Percentiles rank a stretch among this genome's conserved stretches.
Evolutionary conservation across 2,113 vertebrate species (phyloP).

Genomic region (Puffinus mauretanicus): DNA sequence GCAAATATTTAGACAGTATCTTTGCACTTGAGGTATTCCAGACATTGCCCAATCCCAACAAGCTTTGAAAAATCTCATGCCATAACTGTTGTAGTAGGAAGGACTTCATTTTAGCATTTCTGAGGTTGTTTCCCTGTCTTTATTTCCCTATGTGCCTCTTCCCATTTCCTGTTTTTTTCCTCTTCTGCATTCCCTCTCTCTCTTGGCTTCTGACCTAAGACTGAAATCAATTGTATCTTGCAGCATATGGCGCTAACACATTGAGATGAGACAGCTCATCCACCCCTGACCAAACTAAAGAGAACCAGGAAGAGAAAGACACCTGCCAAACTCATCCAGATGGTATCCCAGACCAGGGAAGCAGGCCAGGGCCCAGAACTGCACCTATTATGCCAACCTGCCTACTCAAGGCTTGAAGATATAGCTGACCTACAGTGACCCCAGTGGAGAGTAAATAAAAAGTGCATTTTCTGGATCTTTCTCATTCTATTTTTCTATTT

Average conservation of each 20-base stretch:
- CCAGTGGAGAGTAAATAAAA: not conserved
- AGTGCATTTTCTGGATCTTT: not conserved
- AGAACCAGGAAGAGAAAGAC: not conserved
- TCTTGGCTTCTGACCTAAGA: slow-evolving; percentile 5
- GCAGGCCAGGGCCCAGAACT: not conserved
- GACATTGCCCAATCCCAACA: not conserved
- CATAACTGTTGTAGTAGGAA: not conserved
- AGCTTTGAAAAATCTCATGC: not conserved
- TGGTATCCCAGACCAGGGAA: not conserved
- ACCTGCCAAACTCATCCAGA: slow-evolving; percentile 1
- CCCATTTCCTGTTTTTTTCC: not conserved
- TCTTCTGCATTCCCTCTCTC: not conserved
- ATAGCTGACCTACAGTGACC: not conserved
- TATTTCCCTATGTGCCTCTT: not conserved
- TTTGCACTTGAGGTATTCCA: not conserved
- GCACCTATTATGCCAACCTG: not conserved
- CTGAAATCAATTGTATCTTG: slow-evolving; percentile 24
- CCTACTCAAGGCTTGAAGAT: not conserved
- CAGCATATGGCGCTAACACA: slow-evolving; percentile 3
- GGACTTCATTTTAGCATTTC: not conserved
- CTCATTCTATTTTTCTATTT: not conserved
- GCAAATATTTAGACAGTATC: not conserved
- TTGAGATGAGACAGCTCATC: not conserved
- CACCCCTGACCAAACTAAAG: not conserved
- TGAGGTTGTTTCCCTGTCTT: not conserved